These are phyloP conservation scores for Callaeas wilsoni DNA, from an alignment of 2,113 vertebrate species.

Conservation along the genomic window DNA sequence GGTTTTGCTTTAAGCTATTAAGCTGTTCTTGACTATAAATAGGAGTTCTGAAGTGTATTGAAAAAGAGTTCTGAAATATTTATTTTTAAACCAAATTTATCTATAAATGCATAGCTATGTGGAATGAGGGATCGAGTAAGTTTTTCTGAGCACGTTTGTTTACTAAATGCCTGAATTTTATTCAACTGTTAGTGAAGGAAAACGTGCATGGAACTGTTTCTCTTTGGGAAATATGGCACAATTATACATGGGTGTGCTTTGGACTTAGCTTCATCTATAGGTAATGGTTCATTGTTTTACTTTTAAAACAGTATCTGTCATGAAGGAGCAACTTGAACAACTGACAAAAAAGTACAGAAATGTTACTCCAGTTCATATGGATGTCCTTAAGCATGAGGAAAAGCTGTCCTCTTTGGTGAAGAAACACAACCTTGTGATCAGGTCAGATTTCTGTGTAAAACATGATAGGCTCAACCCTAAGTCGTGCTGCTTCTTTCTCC, in stretches of 20 bases:
- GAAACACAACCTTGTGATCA: constrained; percentile 90
- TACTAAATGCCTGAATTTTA: neutral
- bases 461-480: neutral
- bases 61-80: neutral
- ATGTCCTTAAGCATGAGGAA: constrained; percentile 78
- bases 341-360: constrained; percentile 79
- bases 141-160: neutral
- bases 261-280: neutral
- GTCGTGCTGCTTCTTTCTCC: neutral
- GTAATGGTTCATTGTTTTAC: neutral
- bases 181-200: neutral
- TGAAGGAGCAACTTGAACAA: constrained; percentile 83
- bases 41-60: neutral
- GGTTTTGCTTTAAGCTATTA: neutral
- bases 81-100: neutral
- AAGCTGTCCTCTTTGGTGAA: constrained; percentile 83
- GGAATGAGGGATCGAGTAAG: neutral
- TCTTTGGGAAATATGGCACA: neutral
- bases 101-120: too few species aligned
- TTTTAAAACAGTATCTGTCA: constrained; percentile 77
- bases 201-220: neutral
- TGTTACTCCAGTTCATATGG: constrained; percentile 80
- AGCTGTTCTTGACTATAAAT: neutral
- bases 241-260: neutral
- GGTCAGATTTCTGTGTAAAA: constrained; percentile 68